Conservation (phyloP, 2,888 invertebrate genomes). For the Cheilosia scutellata region DNA sequence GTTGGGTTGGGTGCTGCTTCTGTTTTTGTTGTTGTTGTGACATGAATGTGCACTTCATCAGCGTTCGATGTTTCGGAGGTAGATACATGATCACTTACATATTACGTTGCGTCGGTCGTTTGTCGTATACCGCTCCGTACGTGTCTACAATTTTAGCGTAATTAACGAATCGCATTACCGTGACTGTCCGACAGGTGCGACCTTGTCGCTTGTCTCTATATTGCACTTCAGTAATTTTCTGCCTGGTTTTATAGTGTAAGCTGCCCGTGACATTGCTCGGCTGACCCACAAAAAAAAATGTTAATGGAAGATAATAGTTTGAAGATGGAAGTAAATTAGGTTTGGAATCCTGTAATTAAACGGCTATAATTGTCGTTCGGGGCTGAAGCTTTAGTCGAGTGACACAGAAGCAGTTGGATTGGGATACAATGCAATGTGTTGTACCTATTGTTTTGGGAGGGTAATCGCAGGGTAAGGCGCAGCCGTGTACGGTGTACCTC, state of each 20-base stretch:
- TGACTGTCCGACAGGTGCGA: constrained; percentile 59
- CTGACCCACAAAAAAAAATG: constrained; percentile 62
- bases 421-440: constrained; percentile 24
- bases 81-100: neutral
- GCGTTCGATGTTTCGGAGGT: constrained; percentile 44
- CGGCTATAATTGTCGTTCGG: constrained; percentile 44
- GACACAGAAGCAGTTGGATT: constrained; percentile 5
- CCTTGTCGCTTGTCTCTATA: constrained; percentile 60
- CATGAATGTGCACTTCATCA: constrained; percentile 40
- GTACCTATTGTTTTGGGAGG: constrained; percentile 30
- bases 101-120: constrained; percentile 15
- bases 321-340: constrained; percentile 45
- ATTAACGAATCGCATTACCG: constrained; percentile 61
- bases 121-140: constrained; percentile 44
- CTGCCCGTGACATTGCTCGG: constrained; percentile 59
- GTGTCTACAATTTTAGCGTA: constrained; percentile 65
- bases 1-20: neutral
- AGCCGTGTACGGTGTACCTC: constrained; percentile 13
- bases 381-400: constrained; percentile 24
- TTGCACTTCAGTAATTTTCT: constrained; percentile 17
- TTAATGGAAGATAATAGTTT: constrained; percentile 25
- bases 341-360: constrained; percentile 62
- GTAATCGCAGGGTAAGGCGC: constrained; percentile 11
- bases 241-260: constrained; percentile 3
- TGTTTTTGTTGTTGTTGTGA: constrained; percentile 7